Conservation (phyloP, 2,888 invertebrate genomes). For the Patella pellucida region DNA sequence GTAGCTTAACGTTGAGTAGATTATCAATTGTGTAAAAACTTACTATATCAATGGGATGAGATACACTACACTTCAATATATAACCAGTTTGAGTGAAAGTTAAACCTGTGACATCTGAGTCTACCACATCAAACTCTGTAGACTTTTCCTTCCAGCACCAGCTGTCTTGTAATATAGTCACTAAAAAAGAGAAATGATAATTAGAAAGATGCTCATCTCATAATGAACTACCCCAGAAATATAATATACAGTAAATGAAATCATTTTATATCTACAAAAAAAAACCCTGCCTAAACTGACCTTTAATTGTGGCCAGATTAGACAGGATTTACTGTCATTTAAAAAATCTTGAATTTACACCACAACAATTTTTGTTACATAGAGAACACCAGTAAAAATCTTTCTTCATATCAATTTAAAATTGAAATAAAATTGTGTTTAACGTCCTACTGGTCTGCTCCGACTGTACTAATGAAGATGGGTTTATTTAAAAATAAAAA, state of each 20-base stretch:
- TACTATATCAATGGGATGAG: conserved; percentile 74
- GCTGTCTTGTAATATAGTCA: conserved; percentile 80
- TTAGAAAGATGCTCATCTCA: background rate
- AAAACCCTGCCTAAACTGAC: background rate
- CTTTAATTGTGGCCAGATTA: no score
- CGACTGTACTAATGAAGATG: no score
- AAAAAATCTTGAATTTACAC: no score
- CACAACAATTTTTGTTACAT: no score
- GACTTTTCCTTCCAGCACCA: conserved; percentile 86
- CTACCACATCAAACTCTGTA: conserved; percentile 69
- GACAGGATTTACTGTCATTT: no score
- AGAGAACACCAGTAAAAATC: background rate
- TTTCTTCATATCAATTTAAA: no score
- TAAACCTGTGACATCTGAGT: conserved; percentile 74
- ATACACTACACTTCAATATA: conserved; percentile 80
- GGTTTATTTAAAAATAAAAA: no score
- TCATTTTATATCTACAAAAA: background rate
- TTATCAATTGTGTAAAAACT: conserved; percentile 24
- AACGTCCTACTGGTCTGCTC: no score
- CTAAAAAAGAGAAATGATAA: conserved; percentile 41
- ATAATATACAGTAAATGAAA: background rate
- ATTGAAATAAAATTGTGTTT: no score
- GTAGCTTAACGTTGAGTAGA: no score
- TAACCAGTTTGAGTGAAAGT: conserved; percentile 85
- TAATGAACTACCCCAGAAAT: background rate